Conservation (phyloP, 2,888 invertebrate species). For the Cyrtodaria siliqua region DNA sequence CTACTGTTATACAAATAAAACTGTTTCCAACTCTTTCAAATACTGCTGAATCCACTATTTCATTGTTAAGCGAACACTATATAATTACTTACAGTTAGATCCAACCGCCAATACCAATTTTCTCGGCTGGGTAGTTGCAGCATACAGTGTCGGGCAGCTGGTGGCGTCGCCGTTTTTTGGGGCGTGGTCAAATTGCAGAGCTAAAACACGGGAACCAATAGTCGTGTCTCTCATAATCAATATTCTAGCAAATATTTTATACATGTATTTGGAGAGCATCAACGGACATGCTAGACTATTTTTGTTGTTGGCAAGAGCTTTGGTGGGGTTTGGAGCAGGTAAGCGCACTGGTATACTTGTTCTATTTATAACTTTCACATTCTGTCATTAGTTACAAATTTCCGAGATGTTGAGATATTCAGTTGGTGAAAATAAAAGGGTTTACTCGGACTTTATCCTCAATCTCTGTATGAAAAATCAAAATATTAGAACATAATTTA, state of each 20-base stretch:
- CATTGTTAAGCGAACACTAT: too few species aligned
- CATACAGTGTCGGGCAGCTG: constrained; percentile 85
- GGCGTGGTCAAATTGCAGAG: constrained; percentile 77
- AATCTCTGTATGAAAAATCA: too few species aligned
- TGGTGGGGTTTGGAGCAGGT: constrained; percentile 85
- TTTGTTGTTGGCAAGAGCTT: constrained; percentile 77
- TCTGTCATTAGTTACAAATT: too few species aligned
- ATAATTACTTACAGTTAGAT: constrained; percentile 72
- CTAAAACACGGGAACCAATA: constrained; percentile 79
- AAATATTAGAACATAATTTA: too few species aligned
- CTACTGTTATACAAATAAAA: too few species aligned
- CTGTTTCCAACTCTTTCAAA: too few species aligned
- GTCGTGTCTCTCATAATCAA: constrained; percentile 80
- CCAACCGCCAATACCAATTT: constrained; percentile 71
- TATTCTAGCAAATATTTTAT: constrained; percentile 83
- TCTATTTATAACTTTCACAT: too few species aligned
- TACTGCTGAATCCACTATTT: too few species aligned
- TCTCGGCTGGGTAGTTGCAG: constrained; percentile 85
- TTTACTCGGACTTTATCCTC: too few species aligned
- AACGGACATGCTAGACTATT: constrained; percentile 62
- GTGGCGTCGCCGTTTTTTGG: constrained; percentile 85
- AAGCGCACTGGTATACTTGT: background rate
- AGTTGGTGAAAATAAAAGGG: too few species aligned
- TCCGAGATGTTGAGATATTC: too few species aligned
- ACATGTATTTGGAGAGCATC: constrained; percentile 82